Evolutionary conservation across 2,888 invertebrate genomes (phyloP), one percentile per base, ranked within the genome.

Genomic region (Drosophila antonietae): DNA sequence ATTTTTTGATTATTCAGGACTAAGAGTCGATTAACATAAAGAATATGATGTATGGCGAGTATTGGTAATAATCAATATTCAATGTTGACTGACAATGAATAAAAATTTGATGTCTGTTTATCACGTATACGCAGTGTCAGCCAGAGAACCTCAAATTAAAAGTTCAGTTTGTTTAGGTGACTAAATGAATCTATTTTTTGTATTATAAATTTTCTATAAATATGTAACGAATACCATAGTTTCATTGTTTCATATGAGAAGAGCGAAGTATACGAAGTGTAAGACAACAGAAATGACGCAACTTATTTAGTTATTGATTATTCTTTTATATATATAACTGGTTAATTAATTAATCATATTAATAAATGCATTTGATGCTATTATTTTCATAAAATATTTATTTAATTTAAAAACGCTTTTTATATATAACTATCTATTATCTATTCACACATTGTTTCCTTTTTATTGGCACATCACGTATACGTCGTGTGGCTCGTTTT

Each of bases 381-480:
- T 10, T 43, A 18, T 18, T 43, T 1, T 9, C 3, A 3, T 4
- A 18, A n/a, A 9, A 18, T 3, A 41, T 41, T 20, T 20, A 20
- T 8, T 14, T 14, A 8, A 15, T 8, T 35, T 0, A 2, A 39
- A 7, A 14, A 1, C 15, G 2, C 33, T 18, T 9, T 5, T 1
- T 43, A 43, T 18, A 10, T 10, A 43, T 1, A 18, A 18, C 20
- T 8, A 2, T 2, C 18, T n/a, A 43, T 10, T 9, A 10, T 9
- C 3, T 23, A 15, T 20, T 37, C 51, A 57, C 61, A 47, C 33
- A 37, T 23, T 52, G 15, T 46, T 58, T 63, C 43, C 35, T 37
- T 20, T 53, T 20, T 46, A 9, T 18, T 39, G 47, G 28, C 57
- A 66, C 47, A 57, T 60, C 55, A 61, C 61, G 85, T 75, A 83